Percentiles rank a stretch among this genome's conserved stretches.
Conservation (phyloP, 2,113 vertebrate genomes). For the Hepsetus odoe region DNA sequence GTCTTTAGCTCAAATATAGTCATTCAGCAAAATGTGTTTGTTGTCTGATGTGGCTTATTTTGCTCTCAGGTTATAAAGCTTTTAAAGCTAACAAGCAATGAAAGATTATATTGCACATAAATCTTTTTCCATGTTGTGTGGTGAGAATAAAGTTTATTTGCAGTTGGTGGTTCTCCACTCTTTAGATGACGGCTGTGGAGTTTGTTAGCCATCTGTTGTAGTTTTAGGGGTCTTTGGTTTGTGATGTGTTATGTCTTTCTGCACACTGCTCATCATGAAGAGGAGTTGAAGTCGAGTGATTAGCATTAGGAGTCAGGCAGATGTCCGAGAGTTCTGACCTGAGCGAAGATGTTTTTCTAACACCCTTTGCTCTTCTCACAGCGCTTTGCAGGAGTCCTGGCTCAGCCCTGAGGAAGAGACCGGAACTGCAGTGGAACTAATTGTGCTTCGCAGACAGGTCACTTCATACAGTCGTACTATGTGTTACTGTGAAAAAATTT, state of each 20-base stretch:
- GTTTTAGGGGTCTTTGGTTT: background rate
- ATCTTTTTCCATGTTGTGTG: too few relatives aligned
- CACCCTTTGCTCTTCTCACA: slow-evolving; percentile 25
- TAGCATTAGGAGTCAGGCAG: background rate
- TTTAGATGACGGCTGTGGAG: too few relatives aligned
- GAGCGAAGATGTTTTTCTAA: background rate
- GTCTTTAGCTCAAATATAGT: background rate
- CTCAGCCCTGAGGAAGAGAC: slow-evolving; percentile 63
- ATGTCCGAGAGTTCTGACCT: slow-evolving; percentile 3
- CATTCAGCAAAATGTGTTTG: too few relatives aligned
- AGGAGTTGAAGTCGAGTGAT: background rate
- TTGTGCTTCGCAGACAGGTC: slow-evolving; percentile 71
- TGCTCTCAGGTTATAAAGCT: background rate
- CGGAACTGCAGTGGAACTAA: slow-evolving; percentile 63
- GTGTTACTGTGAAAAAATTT: too few relatives aligned
- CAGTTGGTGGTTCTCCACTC: too few relatives aligned
- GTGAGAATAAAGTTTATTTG: too few relatives aligned
- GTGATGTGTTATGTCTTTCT: background rate
- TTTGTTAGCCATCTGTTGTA: background rate
- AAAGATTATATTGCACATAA: too few relatives aligned
- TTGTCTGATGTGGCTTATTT: background rate
- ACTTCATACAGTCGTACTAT: background rate
- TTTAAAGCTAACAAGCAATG: background rate
- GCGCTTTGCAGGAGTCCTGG: slow-evolving; percentile 53
- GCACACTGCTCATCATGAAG: background rate